Conservation (phyloP, 1,140 invertebrate species). For the Achatina immaculata region DNA sequence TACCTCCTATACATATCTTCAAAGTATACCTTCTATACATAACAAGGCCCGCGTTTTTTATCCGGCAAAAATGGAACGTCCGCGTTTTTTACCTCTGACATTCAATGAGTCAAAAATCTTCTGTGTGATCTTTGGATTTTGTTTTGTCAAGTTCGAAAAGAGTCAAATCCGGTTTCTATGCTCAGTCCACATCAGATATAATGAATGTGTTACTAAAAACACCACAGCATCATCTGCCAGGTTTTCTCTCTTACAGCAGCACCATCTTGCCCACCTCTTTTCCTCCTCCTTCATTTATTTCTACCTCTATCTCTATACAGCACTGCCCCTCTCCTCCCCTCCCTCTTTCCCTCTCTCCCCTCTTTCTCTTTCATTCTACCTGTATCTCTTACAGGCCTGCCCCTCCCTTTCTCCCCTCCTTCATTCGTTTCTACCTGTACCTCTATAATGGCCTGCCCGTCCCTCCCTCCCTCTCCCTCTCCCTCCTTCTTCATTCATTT, state of each 20-base stretch:
- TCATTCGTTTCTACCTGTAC: neutral
- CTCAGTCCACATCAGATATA: too few species aligned
- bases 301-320: neutral
- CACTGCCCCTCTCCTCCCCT: neutral
- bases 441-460: neutral
- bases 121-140: too few species aligned
- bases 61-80: too few species aligned
- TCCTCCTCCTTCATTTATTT: neutral
- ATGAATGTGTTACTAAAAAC: too few species aligned
- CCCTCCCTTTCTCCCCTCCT: neutral
- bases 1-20: too few species aligned
- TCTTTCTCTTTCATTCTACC: neutral
- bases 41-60: too few species aligned
- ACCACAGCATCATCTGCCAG: too few species aligned
- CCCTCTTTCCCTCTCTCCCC: neutral
- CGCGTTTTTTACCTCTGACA: too few species aligned
- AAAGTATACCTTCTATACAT: too few species aligned
- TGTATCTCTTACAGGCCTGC: neutral
- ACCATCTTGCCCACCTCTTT: neutral
- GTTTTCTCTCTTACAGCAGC: neutral
- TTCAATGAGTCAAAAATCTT: too few species aligned
- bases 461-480: neutral
- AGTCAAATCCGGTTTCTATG: too few species aligned
- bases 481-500: neutral
- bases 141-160: too few species aligned